These are phyloP conservation scores for Globicephala melas DNA, from an alignment of 2,113 vertebrate genomes.

Conservation along the genomic window DNA sequence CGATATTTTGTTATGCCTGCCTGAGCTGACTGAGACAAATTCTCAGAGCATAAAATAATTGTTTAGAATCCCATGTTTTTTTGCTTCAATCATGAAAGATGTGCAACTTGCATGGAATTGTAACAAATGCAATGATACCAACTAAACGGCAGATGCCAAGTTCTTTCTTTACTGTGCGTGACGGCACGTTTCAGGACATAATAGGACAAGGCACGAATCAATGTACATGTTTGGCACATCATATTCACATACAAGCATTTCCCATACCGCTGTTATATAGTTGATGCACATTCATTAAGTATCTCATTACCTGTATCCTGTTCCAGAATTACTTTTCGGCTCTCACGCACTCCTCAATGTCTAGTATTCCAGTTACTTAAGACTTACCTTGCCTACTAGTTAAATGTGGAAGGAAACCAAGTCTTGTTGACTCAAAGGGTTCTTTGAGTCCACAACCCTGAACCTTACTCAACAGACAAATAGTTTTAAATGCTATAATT, in stretches of 20 bases:
- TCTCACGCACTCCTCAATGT: not conserved
- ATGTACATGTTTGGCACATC: not conserved
- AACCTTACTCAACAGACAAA: not conserved
- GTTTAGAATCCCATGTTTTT: not conserved
- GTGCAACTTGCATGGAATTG: not conserved
- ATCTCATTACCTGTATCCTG: not conserved
- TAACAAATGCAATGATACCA: slow-evolving; percentile 49
- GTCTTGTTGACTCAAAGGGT: not conserved
- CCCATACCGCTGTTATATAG: not conserved
- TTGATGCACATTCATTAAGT: not conserved
- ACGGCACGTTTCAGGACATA: slow-evolving; percentile 64
- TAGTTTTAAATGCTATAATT: slow-evolving; percentile 25
- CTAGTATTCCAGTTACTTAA: not conserved
- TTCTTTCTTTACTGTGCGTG: slow-evolving; percentile 31
- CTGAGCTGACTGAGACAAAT: not conserved
- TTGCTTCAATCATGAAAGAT: slow-evolving; percentile 37
- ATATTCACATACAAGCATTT: not conserved
- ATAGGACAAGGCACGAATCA: slow-evolving; percentile 31
- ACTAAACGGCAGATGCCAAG: slow-evolving; percentile 41
- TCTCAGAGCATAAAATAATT: not conserved
- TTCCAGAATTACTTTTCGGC: not conserved
- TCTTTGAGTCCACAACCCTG: not conserved
- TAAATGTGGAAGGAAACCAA: not conserved
- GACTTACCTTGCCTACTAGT: slow-evolving; percentile 32
- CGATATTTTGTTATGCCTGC: not conserved